Base-by-base conservation (phyloP, 2,113 vertebrate species). In the Sorex araneus region DNA sequence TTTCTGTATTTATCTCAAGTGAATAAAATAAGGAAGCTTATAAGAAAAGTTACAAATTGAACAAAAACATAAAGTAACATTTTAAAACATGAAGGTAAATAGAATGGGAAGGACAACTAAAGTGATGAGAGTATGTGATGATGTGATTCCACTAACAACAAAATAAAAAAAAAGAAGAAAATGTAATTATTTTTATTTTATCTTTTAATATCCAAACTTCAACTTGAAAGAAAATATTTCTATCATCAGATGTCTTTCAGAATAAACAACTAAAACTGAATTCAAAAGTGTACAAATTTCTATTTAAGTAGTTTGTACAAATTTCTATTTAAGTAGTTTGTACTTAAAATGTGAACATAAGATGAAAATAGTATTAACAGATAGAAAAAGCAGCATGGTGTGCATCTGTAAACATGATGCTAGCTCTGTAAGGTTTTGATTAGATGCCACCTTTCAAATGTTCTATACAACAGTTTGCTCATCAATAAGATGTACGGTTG, bases 11-110 rank as follows among this genome's bases (percentile, higher is more conserved):
- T 64, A 7, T 94, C 19, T 73, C 47, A n/a, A 36, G 27, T 4
- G 32, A 76, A 91, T 16, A 21, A 89, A 50, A 70, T 18, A 60
- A 28, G 12, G 13, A 91, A 85, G 28, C 70, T 80, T 76, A 91
- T 71, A 69, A 69, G 0, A 32, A 25, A 83, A 89, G 54, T 36
- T 27, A 69, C 8, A 7, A 54, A 30, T 28, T n/a, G 25, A 83
- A 66, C 40, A 23, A 76, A 71, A 92, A 79, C 69, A 87, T n/a
- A 73, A 75, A 92, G 27, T 19, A 60, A 21, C 30, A 43, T 4
- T 36, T 88, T 50, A 79, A 75, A 45, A 16, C 19, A 60, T 23
- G 84, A 77, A 79, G 28, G 30, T 18, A 16, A 36, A 50, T 75
- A 6, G 57, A 32, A 43, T 3, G 4, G 3, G 32, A 73, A 80